phyloP scores from a whole-genome alignment of 2,113 vertebrate species.

The Perccottus glenii region DNA sequence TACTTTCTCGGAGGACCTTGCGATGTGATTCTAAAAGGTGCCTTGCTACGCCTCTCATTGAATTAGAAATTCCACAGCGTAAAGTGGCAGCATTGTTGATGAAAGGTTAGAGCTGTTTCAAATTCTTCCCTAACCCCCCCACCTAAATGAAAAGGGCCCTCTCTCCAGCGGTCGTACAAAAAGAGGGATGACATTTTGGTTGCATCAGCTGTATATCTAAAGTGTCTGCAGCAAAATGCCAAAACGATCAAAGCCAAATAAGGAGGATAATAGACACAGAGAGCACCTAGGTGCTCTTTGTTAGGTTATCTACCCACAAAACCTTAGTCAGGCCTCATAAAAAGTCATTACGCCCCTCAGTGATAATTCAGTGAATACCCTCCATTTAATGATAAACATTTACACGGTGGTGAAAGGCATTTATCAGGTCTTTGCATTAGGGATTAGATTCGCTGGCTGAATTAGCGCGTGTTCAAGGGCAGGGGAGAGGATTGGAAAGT shows the following conservation, averaged over 20 bases:
- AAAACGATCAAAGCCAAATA: constrained; percentile 72
- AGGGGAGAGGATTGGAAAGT: constrained; percentile 58
- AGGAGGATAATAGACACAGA: constrained; percentile 56
- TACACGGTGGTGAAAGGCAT: constrained; percentile 59
- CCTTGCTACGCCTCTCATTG: constrained; percentile 10
- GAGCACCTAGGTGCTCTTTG: constrained; percentile 56
- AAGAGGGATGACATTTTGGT: constrained; percentile 73
- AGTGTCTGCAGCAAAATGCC: constrained; percentile 71
- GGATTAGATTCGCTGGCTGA: constrained; percentile 61
- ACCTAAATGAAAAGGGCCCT: constrained; percentile 65
- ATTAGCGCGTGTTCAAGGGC: constrained; percentile 65
- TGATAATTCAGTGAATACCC: constrained; percentile 56
- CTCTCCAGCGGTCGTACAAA: constrained; percentile 61
- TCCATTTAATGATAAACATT: constrained; percentile 69
- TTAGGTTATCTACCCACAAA: constrained; percentile 56
- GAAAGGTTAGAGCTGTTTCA: constrained; percentile 76
- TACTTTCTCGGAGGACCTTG: constrained; percentile 49
- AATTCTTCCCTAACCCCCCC: constrained; percentile 36
- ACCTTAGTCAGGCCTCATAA: constrained; percentile 60
- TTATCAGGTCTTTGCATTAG: constrained; percentile 60
- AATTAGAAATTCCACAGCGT: constrained; percentile 10
- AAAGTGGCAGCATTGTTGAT: constrained; percentile 57
- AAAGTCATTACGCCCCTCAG: constrained; percentile 60
- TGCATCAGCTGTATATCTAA: constrained; percentile 74
- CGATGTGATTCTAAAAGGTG: constrained; percentile 50